These are phyloP conservation scores for Isoperla grammatica DNA, from an alignment of 2,888 invertebrate genomes.

Conservation along the genomic window DNA sequence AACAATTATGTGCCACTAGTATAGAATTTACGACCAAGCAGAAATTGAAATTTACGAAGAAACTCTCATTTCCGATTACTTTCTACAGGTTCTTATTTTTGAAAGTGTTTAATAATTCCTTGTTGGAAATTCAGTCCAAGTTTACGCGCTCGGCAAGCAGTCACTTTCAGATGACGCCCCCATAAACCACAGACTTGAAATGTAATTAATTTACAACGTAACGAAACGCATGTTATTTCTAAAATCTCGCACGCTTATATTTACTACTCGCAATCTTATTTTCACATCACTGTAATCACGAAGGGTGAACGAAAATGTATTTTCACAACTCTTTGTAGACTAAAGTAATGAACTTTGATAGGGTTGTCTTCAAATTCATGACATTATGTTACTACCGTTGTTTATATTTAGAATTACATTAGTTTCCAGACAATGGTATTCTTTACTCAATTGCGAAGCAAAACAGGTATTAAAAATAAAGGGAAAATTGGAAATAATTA, in stretches of 20 bases:
- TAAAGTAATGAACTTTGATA: too few species aligned
- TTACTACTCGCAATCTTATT: too few species aligned
- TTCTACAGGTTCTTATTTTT: background rate
- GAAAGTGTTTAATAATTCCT: slow-evolving; percentile 11
- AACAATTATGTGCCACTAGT: slow-evolving; percentile 11
- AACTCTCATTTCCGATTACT: slow-evolving; percentile 4
- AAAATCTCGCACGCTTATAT: background rate
- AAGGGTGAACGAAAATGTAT: too few species aligned
- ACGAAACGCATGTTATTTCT: background rate
- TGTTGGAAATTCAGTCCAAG: background rate
- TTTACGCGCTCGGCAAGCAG: background rate
- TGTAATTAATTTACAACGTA: slow-evolving; percentile 8
- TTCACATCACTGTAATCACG: too few species aligned
- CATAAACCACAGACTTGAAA: background rate
- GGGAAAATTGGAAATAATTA: too few species aligned
- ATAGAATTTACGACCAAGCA: slow-evolving; percentile 20
- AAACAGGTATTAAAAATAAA: too few species aligned
- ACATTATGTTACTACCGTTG: too few species aligned
- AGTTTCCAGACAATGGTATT: too few species aligned
- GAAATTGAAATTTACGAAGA: slow-evolving; percentile 22
- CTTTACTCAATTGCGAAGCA: too few species aligned
- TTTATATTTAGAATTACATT: too few species aligned
- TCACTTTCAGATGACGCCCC: slow-evolving; percentile 15
- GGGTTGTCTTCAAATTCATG: too few species aligned
- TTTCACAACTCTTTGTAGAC: too few species aligned